phyloP scores from a whole-genome alignment of 2,888 invertebrate genomes.

The Gymnocheta viridis region DNA sequence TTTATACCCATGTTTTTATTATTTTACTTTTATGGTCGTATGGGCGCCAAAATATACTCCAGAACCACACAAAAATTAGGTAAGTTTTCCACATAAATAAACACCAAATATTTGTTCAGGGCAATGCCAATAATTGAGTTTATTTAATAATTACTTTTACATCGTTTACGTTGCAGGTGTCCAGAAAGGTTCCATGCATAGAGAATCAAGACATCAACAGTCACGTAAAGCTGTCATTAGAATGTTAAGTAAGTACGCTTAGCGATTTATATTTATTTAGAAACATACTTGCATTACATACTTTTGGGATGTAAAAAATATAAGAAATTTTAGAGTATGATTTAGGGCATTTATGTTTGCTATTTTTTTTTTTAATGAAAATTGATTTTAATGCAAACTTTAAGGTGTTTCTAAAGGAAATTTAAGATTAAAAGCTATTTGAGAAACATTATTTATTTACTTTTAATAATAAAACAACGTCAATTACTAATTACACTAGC shows the following conservation, averaged over 20 bases:
- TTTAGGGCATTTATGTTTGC: background rate
- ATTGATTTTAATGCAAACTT: background rate
- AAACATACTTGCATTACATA: background rate
- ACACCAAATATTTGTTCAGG: background rate
- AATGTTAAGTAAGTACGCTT: slow-evolving; percentile 87
- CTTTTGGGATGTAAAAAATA: background rate
- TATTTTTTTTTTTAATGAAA: background rate
- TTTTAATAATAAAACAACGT: no score
- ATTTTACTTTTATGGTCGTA: slow-evolving; percentile 89
- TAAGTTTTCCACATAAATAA: slow-evolving; percentile 70
- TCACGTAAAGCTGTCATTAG: slow-evolving; percentile 89
- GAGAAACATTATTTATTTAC: no score
- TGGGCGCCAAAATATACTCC: slow-evolving; percentile 87
- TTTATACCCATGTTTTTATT: slow-evolving; percentile 88
- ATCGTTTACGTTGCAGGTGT: slow-evolving; percentile 76
- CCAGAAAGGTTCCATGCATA: slow-evolving; percentile 86
- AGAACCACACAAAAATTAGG: slow-evolving; percentile 83
- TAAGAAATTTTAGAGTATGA: background rate
- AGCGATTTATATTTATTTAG: background rate
- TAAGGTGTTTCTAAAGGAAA: no score
- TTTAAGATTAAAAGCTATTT: no score
- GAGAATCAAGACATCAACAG: slow-evolving; percentile 85
- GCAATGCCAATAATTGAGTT: slow-evolving; percentile 21
- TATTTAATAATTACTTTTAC: slow-evolving; percentile 10
- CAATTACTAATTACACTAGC: no score